Evolutionary conservation across 2,888 invertebrate genomes (phyloP), one percentile per base, ranked within the genome.

Genomic region (Ferrisia virgata): DNA sequence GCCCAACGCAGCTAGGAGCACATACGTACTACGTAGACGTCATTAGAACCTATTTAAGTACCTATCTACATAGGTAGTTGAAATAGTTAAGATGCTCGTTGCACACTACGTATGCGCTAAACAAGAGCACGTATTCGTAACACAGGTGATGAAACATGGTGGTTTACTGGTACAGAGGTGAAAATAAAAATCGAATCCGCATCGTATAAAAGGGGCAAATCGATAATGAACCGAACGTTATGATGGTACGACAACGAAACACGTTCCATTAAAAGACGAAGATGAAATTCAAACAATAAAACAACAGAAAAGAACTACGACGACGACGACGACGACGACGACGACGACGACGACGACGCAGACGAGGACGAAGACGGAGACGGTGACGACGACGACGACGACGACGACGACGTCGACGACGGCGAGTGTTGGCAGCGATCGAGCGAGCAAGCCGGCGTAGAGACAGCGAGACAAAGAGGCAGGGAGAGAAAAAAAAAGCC

Each of bases 171-270:
- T 36, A 22, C n/a, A 36, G 72, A 36, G 33, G 36, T 76, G 72
- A 33, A 36, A 76, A 33, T 33, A 33, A 76, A 76, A 36, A 8
- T 5, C 28, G 13, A 28, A 25, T 25, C 33, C 72, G 36, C 72
- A 69, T 69, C 69, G 31, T 3, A 69, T 69, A 69, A 33, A 69
- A 69, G 15, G 40, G 31, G 69, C 69, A 28, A 69, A 69, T 69
- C 69, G 69, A 69, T 69, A 69, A 69, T 69, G 69, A 69, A 69
- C 69, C 69, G 69, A 69, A 69, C 69, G 69, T 69, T 69, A 69
- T 69, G 69, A 69, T 69, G 28, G 69, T 3, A 69, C 69, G 69
- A 69, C 69, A 31, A 69, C 31, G 69, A 18, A 69, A 69, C 31
- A 69, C 69, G 15, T 69, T 69, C 69, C 28, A 31, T 69, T 69